These are phyloP conservation scores for Microchirus variegatus DNA, from an alignment of 2,797 vertebrate genomes.

Conservation along the genomic window DNA sequence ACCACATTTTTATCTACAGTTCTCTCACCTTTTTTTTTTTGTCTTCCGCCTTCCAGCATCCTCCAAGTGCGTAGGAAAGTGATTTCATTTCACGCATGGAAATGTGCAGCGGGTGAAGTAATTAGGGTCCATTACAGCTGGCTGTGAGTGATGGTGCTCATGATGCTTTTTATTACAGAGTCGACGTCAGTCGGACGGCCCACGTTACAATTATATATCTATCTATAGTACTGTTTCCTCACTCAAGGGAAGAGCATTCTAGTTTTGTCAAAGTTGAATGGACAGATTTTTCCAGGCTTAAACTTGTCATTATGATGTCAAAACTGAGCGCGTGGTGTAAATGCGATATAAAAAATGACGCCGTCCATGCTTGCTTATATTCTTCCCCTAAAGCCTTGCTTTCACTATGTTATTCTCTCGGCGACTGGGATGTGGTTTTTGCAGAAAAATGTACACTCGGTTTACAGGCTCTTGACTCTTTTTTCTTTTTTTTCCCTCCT, in stretches of 20 bases:
- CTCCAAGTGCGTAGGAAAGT: slow-evolving; percentile 31
- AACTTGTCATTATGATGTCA: no score
- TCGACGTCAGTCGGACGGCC: slow-evolving; percentile 30
- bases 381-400: no score
- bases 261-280: no score
- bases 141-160: slow-evolving; percentile 47
- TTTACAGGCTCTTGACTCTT: no score
- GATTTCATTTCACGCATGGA: slow-evolving; percentile 60
- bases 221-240: slow-evolving; percentile 3
- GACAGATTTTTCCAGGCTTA: no score
- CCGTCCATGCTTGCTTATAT: no score
- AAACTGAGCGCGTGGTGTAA: no score
- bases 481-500: no score
- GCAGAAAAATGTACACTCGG: no score
- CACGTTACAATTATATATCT: slow-evolving; percentile 35
- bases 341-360: no score
- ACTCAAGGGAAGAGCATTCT: neutral
- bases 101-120: slow-evolving; percentile 50
- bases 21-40: slow-evolving; percentile 19
- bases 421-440: no score
- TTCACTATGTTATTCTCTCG: no score
- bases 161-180: slow-evolving; percentile 56
- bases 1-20: slow-evolving; percentile 24
- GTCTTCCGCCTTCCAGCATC: slow-evolving; percentile 5
- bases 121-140: slow-evolving; percentile 55